Evolutionary conservation across 2,113 vertebrate species (phyloP), one percentile per base, ranked within the genome.

Genomic region (Perca flavescens): DNA sequence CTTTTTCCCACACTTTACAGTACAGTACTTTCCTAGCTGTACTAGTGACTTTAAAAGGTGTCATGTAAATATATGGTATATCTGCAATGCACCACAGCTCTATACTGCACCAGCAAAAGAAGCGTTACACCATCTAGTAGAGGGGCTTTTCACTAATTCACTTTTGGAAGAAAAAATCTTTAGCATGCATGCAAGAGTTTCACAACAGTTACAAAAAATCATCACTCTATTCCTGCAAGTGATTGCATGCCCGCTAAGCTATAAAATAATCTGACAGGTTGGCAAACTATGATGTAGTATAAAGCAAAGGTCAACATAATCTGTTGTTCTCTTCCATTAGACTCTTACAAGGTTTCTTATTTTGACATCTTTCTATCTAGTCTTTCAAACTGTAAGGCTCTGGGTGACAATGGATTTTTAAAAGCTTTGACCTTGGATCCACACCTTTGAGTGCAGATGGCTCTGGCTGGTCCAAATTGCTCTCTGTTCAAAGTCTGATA

Each of bases 401-500:
- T 31, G n/a, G 69, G 67, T 82, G 80, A 91, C 87, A 86, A 85
- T 68, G 74, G 64, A 67, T 81, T 86, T 88, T 76, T 86, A 74
- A 91, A 89, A 84, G 80, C 61, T 87, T 71, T 90, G 82, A 89
- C 86, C 88, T 90, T 91, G 86, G 83, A 76, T 74, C 80, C 84
- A 79, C 57, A 83, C 83, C 67, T 84, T 63, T 1, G 53, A 73
- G 71, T 74, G 71, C 64, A 85, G 91, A 88, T 52, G 34, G 60
- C 72, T 84, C 73, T n/a, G 83, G 25, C 66, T 70, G 82, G 74
- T 85, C 87, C 84, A 88, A 89, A 88, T 77, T 82, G 86, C 70
- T 84, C 90, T 77, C 61, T 81, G 87, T 82, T 89, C 82, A 80
- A 88, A 86, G 84, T 84, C 82, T 92, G 91, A 93, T 89, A 92